Evolutionary conservation across 2,888 invertebrate species (phyloP), one percentile per base, ranked within the genome.

Genomic region (Pyrgus malvae): DNA sequence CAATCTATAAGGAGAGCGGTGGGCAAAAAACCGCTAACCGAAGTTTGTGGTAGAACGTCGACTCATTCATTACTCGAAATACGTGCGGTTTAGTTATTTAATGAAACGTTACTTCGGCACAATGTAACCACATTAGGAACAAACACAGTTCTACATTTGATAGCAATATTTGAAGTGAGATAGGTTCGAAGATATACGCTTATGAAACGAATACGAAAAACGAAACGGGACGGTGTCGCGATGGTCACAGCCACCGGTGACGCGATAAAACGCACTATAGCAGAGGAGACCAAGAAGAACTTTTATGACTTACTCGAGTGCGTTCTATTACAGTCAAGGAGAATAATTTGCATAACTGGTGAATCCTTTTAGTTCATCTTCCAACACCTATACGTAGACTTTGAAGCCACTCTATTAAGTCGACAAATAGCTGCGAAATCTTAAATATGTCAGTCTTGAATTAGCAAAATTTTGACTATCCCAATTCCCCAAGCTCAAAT

Each of bases 1-100:
- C 79, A 80, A 83, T 83, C 74, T 76, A 68, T 73, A 81, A 80
- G 70, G 76, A 79, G 82, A 83, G 74, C 78, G 74, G 69, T 71
- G 69, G 70, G 69, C 73, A 82, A 85, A 84, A 80, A 83, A 70
- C 83, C 81, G 78, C 81, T 83, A 82, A 77, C 77, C 79, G 77
- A 84, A 85, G 78, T 79, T 79, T 69, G 77, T 72, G 70, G 74
- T 72, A 69, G 69, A 73, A 67, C 68, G 73, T 70, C 76, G 68
- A 77, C 73, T 78, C 79, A 81, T 83, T 83, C 78, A 80, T 78
- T 82, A 79, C 70, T 67, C 60, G 67, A 69, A 68, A 78, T 68
- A 72, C 63, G 73, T 80, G 82, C 74, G 82, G 84, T 83, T 81
- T 73, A 65, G 70, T 78, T 80, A 77, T 82, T 82, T 79, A 80